These are phyloP conservation scores for Drepanosiphum platanoidis DNA, from an alignment of 2,888 invertebrate species.

Conservation along the genomic window DNA sequence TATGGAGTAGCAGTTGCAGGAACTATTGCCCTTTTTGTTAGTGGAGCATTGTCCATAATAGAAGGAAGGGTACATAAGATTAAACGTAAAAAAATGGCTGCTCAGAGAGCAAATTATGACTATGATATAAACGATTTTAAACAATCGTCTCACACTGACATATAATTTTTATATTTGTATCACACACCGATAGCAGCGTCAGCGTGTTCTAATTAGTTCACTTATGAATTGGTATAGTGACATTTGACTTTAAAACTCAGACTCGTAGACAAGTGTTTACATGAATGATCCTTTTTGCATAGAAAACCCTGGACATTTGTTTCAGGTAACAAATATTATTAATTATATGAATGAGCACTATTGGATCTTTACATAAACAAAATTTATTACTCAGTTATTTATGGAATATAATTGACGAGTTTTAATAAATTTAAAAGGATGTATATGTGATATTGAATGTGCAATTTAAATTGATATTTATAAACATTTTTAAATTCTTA, in stretches of 20 bases:
- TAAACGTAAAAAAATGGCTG: conserved; percentile 72
- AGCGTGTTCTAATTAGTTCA: conserved; percentile 21
- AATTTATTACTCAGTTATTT: conserved; percentile 21
- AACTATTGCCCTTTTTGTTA: conserved; percentile 78
- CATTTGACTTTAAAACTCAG: background rate
- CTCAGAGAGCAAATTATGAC: conserved; percentile 69
- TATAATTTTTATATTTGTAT: conserved; percentile 69
- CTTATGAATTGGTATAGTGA: conserved; percentile 12
- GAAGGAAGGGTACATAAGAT: conserved; percentile 84
- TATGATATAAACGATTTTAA: conserved; percentile 77
- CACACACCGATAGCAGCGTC: background rate
- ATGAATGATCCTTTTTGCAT: background rate
- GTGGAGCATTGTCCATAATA: conserved; percentile 82
- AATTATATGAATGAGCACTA: background rate
- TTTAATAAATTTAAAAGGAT: conserved; percentile 19
- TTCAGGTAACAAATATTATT: background rate
- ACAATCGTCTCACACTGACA: conserved; percentile 76
- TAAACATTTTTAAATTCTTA: background rate
- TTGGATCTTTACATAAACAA: background rate
- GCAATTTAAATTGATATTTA: conserved; percentile 8
- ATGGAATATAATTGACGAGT: conserved; percentile 13
- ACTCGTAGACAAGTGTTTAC: conserved; percentile 1
- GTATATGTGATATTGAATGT: conserved; percentile 11
- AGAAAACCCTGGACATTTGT: conserved; percentile 19
- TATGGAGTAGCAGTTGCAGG: conserved; percentile 87